Base-by-base conservation (phyloP, 2,888 invertebrate genomes). In the Drosophila imparisetae region DNA sequence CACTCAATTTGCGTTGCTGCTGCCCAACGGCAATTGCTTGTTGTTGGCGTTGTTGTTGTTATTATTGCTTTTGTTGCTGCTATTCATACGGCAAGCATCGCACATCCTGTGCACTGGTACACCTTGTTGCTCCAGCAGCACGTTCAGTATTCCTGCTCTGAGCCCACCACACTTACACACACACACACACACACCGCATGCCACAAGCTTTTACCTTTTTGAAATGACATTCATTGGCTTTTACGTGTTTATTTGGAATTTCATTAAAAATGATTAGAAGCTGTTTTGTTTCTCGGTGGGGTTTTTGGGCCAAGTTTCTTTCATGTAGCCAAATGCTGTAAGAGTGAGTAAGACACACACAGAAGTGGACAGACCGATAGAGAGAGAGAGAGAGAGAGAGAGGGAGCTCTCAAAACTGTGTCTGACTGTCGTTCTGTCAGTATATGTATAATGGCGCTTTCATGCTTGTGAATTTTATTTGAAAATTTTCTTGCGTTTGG, bases 241-340 rank as follows among this genome's bases (percentile, higher is more conserved):
- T 85, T 86, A 89, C 91, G 91, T 86, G 90, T 90, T 90, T 86
- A 86, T 86, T 86, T 86, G 86, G 90, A 86, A 86, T 86, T 90
- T 86, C 86, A 86, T 86, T 86, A 90, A 90, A 86, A 86, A 86
- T 86, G 90, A 86, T 86, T 86, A 86, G 86, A 89, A 86, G 85
- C 90, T 89, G 85, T 86, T 86, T 86, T 86, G 85, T 86, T 86
- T 85, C 80, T 88, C 72, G 79, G 82, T 86, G 78, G 85, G 65
- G 71, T 82, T 74, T 78, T 81, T 75, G 80, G 83, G 83, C 77
- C 69, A 57, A 72, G 65, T 66, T 62, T 55, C 52, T 65, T 62
- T 75, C 57, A 54, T 78, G 58, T 68, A 50, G 59, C 45, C 57
- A 34, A 42, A 29, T 34, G 3, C 32, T 21, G 24, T 10, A n/a